A percentile compares a stretch with the other conserved stretches of the same genome.
Conservation (phyloP, 2,888 invertebrate species). For the Lysandra bellargus region DNA sequence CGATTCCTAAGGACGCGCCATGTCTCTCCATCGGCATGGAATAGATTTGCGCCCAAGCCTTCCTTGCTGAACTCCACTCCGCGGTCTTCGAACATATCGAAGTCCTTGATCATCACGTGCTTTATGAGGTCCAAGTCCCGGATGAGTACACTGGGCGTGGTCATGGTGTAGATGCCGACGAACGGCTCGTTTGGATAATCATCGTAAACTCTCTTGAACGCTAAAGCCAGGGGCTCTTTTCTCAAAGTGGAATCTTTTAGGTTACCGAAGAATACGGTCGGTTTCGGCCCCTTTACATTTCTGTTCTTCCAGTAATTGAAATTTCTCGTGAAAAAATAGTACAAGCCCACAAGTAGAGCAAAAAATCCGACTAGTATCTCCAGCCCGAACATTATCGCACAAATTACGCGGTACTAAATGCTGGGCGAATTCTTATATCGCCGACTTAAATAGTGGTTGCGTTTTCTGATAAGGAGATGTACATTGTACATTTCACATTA, state of each 20-base stretch:
- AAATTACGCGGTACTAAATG: not conserved
- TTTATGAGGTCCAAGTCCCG: conserved; percentile 51
- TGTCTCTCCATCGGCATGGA: conserved; percentile 54
- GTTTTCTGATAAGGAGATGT: not conserved
- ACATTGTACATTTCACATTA: not conserved
- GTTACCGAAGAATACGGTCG: conserved; percentile 53
- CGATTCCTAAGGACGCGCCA: conserved; percentile 52
- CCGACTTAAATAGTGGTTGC: not conserved
- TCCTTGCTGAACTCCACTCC: conserved; percentile 53
- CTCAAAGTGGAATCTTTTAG: conserved; percentile 47
- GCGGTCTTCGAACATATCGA: conserved; percentile 52
- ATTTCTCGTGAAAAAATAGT: conserved; percentile 51
- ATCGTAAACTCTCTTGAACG: conserved; percentile 49
- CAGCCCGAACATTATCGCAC: not conserved
- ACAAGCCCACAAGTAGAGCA: conserved; percentile 35
- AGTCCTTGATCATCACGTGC: conserved; percentile 32
- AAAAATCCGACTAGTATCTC: not conserved
- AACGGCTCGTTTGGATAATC: conserved; percentile 55
- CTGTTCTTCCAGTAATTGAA: conserved; percentile 56
- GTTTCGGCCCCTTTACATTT: conserved; percentile 51
- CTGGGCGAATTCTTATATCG: not conserved
- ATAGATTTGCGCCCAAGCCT: conserved; percentile 55
- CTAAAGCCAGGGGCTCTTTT: conserved; percentile 40
- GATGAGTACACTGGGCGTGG: conserved; percentile 52
- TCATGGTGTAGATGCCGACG: conserved; percentile 56